Base-by-base conservation (phyloP, 2,888 invertebrate species). In the Stenolophus ochropezus region DNA sequence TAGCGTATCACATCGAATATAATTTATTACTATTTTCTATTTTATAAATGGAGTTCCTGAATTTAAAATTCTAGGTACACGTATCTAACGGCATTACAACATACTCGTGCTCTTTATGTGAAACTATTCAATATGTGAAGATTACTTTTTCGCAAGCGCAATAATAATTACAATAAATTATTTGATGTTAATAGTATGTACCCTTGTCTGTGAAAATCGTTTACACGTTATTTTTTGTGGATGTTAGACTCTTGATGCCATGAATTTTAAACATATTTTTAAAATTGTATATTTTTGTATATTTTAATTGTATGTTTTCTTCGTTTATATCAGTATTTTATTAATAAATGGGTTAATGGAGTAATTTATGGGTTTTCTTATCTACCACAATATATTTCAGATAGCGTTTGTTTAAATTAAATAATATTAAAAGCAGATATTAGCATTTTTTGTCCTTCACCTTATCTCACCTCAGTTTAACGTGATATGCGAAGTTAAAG, bases 1-100 rank as follows among this genome's bases (percentile, higher is more conserved):
- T 91, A 88, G 49, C 73, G 23, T 81, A 73, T 71, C 71, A 73
- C 80, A 80, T 42, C 73, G 73, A 80, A 73, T 79, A 53, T 79
- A 69, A 78, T 69, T 80, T 80, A 73, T 73, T 58, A 51, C 69
- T 78, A 61, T 80, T 53, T 80, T 53, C 53, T 25, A 21, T 69
- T 78, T 79, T 51, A 11, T 69, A 73, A 73, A 71, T 80, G 73
- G 80, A 79, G 79, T 80, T 80, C 80, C 80, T 53, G 75, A 75
- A 53, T 75, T 53, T 75, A 25, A 75, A 73, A 23, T 75, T 53
- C 25, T 75, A 51, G 27, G 53, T 27, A 75, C 51, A 27, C 53
- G 51, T 51, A 53, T 75, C 75, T 27, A 20, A 51, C 75, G 53
- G 75, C 53, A 75, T 73, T 73, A 47, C 42, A 49, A 73, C 11